Percentiles rank a stretch among this genome's conserved stretches.
Conservation (phyloP, 2,113 vertebrate species). For the Pseudorhombus dupliciocellatus region DNA sequence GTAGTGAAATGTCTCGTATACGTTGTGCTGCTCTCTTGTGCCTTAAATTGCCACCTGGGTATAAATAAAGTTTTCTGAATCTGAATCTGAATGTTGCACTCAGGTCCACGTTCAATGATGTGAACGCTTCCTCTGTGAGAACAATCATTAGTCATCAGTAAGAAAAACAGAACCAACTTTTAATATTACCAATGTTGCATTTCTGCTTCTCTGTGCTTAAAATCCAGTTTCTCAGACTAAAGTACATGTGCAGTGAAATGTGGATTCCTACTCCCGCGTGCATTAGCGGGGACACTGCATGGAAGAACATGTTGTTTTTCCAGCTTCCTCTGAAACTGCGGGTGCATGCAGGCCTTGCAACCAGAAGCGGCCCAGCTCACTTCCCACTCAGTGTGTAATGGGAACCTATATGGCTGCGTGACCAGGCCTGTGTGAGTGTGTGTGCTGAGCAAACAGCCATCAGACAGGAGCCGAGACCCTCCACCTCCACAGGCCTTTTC, state of each 20-base stretch:
- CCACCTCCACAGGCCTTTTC: constrained; percentile 74
- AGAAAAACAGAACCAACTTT: too few species aligned
- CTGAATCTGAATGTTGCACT: not conserved
- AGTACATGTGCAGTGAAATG: not conserved
- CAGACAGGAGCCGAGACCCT: constrained; percentile 68
- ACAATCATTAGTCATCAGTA: constrained; percentile 23
- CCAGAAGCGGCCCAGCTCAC: constrained; percentile 25
- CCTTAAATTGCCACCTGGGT: too few species aligned
- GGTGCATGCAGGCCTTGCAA: constrained; percentile 43
- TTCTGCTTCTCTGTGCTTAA: not conserved
- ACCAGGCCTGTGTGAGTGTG: constrained; percentile 22
- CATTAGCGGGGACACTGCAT: constrained; percentile 7
- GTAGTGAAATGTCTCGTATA: too few species aligned
- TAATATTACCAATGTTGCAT: not conserved
- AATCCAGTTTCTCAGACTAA: not conserved
- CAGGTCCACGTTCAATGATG: not conserved
- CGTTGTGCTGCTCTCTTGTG: too few species aligned
- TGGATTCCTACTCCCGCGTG: constrained; percentile 13
- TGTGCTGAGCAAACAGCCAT: constrained; percentile 59
- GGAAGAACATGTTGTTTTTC: constrained; percentile 10
- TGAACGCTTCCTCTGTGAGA: constrained; percentile 15
- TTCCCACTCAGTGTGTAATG: constrained; percentile 45
- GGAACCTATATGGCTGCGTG: constrained; percentile 58
- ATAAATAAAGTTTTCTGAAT: too few species aligned
- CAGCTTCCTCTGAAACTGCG: constrained; percentile 15